These are phyloP conservation scores for Nomada lathburiana DNA, from an alignment of 2,888 invertebrate genomes.

Conservation along the genomic window DNA sequence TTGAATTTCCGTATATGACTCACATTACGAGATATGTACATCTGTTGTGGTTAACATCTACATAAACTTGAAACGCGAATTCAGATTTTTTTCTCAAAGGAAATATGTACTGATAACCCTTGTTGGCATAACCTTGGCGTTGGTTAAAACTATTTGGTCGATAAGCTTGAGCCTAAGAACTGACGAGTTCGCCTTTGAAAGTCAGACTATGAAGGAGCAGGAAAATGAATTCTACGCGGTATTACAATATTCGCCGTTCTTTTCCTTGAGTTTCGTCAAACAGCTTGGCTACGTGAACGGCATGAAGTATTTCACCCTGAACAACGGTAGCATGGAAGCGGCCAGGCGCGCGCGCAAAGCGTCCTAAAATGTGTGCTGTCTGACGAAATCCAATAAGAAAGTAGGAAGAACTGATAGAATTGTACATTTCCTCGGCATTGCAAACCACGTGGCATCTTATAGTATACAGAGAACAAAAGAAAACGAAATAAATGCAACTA, in stretches of 20 bases:
- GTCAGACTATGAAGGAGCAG: not conserved
- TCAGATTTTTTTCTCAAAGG: not conserved
- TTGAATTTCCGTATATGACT: too few species aligned
- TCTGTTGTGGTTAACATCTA: not conserved
- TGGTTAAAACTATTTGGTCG: not conserved
- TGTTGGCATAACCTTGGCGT: not conserved
- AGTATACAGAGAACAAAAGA: not conserved
- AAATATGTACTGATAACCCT: not conserved
- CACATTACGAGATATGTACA: not conserved
- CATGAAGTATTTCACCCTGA: not conserved
- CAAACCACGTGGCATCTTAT: not conserved
- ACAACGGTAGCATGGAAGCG: constrained; percentile 3
- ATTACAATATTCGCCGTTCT: constrained; percentile 16
- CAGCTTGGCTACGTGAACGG: not conserved
- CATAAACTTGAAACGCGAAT: not conserved
- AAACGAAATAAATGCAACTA: too few species aligned
- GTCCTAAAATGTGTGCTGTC: constrained; percentile 26
- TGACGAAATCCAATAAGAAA: not conserved
- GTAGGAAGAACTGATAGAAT: constrained; percentile 4
- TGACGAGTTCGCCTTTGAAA: not conserved
- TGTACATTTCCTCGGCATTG: constrained; percentile 2
- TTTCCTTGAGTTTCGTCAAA: constrained; percentile 18
- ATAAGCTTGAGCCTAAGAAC: not conserved
- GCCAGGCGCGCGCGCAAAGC: not conserved
- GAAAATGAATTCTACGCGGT: not conserved